These are phyloP conservation scores for Excalfactoria chinensis DNA, from an alignment of 2,113 vertebrate species.

Conservation along the genomic window DNA sequence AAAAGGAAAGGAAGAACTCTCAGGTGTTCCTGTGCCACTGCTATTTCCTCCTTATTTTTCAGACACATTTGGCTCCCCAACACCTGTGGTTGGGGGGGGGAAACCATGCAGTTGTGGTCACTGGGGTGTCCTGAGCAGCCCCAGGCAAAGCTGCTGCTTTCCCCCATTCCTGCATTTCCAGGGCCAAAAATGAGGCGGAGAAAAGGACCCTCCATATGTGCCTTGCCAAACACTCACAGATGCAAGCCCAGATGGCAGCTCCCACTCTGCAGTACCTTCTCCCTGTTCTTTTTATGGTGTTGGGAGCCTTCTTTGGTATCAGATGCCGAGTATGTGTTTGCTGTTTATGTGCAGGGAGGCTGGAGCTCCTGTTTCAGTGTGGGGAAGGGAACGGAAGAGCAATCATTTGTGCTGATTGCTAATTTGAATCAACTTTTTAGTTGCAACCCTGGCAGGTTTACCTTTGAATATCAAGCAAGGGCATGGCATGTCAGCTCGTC, in stretches of 20 bases:
- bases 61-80: too few relatives aligned
- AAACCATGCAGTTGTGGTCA: background rate
- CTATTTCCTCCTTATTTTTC: background rate
- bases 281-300: conserved; percentile 71
- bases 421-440: conserved; percentile 11
- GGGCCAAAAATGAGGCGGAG: conserved; percentile 55
- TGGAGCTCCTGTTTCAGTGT: conserved; percentile 30
- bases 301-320: conserved; percentile 32
- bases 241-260: conserved; percentile 70
- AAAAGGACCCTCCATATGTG: conserved; percentile 56
- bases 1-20: background rate
- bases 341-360: conserved; percentile 36
- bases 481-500: background rate
- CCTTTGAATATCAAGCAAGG: background rate
- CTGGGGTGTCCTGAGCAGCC: fast-evolving
- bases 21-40: background rate
- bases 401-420: conserved; percentile 23
- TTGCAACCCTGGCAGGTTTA: background rate
- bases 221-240: conserved; percentile 53
- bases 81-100: background rate
- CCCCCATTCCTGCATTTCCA: background rate
- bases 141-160: background rate
- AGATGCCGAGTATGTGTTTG: conserved; percentile 53
- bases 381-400: background rate
- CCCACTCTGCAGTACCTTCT: conserved; percentile 69